Evolutionary conservation across 2,113 vertebrate genomes (phyloP), one percentile per base, ranked within the genome.

Genomic region (Eidolon helvum): DNA sequence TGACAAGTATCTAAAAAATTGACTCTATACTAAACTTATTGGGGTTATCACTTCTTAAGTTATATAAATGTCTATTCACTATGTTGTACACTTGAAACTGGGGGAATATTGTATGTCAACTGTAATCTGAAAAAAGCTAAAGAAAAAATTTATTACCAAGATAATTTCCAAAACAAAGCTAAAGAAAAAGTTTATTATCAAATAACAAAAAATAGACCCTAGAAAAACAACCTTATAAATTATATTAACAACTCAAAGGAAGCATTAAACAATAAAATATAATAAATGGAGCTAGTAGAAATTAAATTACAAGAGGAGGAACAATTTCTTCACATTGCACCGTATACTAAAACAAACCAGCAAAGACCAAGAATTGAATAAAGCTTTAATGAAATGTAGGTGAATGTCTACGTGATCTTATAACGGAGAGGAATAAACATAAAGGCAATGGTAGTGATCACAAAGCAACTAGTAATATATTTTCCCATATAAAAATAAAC

Each of bases 221-320:
- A 82, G 10, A 33, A 90, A 66, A 96, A 92, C 11, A 96, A 92
- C 11, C 74, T 48, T 72, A 55, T 50, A 35, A 65, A n/a, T 79
- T 61, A 84, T 68, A 61, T 78, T 78, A 90, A 93, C 6, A 82
- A 90, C 26, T 1, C 35, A 90, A 88, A 91, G 40, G 18, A 89
- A 85, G 30, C 4, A 45, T 57, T 65, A 48, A 18, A 65, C 7
- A 68, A 95, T 16, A 53, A 35, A 94, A 45, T 10, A 45, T 43
- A 85, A 45, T 55, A 59, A 75, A 80, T 71, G 18, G 26, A 71
- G 21, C 11, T 72, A 65, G 15, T 18, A 65, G 11, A 93, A 87
- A 35, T 59, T 30, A 57, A 88, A 82, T 22, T 94, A n/a, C 19
- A 66, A 57, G 50, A 15, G 26, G 1, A 79, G 5, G 35, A 26